Percentiles rank a stretch among this genome's conserved stretches.
These are phyloP conservation scores for Caenorhabditis angaria DNA, from an alignment of 2,888 invertebrate genomes.

Conservation along the genomic window DNA sequence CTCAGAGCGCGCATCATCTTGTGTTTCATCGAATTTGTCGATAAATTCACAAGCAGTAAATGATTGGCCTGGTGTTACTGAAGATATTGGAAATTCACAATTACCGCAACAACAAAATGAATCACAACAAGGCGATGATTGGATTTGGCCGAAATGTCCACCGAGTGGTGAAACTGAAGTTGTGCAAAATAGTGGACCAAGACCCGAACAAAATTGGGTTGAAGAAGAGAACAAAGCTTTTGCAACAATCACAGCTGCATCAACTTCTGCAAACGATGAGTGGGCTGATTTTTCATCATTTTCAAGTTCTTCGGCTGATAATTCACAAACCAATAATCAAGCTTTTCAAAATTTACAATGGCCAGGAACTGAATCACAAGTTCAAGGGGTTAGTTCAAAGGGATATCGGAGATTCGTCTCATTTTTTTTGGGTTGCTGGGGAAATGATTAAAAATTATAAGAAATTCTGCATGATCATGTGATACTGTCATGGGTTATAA, in stretches of 20 bases:
- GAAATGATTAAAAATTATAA: too few species aligned
- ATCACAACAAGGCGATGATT: slow-evolving; percentile 17
- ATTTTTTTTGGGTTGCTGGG: not conserved
- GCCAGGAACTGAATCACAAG: slow-evolving; percentile 23
- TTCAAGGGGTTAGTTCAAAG: slow-evolving; percentile 21
- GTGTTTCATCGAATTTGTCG: not conserved
- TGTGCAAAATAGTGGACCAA: slow-evolving; percentile 19
- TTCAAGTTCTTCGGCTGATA: not conserved
- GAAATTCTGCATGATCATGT: too few species aligned
- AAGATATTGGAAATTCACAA: not conserved
- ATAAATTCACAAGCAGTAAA: not conserved
- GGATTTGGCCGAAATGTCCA: slow-evolving; percentile 34
- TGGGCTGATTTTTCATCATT: slow-evolving; percentile 42
- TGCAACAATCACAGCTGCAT: too few species aligned
- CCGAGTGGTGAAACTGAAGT: slow-evolving; percentile 31
- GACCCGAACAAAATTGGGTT: slow-evolving; percentile 27
- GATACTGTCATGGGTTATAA: too few species aligned
- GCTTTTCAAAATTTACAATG: slow-evolving; percentile 5
- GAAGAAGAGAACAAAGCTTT: slow-evolving; percentile 1
- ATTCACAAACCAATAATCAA: not conserved
- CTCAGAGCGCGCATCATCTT: slow-evolving; percentile 37
- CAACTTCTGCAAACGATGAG: slow-evolving; percentile 13
- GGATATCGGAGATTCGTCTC: too few species aligned
- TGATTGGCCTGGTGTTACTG: slow-evolving; percentile 29
- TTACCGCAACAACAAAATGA: not conserved